Evolutionary conservation across 2,113 vertebrate genomes (phyloP).

Genomic region (Globicephala melas): DNA sequence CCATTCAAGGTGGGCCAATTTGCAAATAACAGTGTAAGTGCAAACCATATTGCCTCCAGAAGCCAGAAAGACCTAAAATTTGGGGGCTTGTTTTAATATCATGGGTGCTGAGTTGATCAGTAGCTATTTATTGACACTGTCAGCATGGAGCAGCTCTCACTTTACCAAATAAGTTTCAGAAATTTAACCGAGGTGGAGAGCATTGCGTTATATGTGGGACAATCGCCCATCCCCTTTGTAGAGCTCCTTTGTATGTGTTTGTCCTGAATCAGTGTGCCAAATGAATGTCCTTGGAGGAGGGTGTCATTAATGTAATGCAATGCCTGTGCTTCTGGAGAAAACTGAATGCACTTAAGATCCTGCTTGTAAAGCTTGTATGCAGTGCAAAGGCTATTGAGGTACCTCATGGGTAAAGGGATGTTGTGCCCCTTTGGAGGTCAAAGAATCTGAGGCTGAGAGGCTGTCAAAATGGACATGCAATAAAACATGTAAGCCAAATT

Average conservation of each 20-base stretch:
- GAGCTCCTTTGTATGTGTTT: not conserved
- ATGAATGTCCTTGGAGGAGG: not conserved
- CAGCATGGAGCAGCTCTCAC: not conserved
- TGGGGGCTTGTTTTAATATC: not conserved
- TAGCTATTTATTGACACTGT: not conserved
- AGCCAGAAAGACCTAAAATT: not conserved
- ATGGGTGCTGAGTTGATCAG: not conserved
- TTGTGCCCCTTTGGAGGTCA: not conserved
- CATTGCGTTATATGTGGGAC: not conserved
- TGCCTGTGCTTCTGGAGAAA: not conserved
- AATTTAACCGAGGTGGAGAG: not conserved
- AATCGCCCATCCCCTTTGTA: not conserved
- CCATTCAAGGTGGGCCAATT: not conserved
- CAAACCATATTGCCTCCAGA: not conserved
- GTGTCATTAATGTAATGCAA: not conserved
- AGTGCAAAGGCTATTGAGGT: not conserved
- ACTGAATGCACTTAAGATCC: not conserved
- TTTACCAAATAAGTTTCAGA: not conserved
- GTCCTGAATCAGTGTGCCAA: not conserved
- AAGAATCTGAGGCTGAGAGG: not conserved
- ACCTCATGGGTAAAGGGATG: too few species aligned
- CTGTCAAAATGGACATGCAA: not conserved
- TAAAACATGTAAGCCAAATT: not conserved
- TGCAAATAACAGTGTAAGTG: not conserved
- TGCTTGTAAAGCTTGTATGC: not conserved